A percentile compares a stretch with the other conserved stretches of the same genome.
Evolutionary conservation across 1,140 invertebrate species (phyloP).

Genomic region (Philopotamus ludificatus): DNA sequence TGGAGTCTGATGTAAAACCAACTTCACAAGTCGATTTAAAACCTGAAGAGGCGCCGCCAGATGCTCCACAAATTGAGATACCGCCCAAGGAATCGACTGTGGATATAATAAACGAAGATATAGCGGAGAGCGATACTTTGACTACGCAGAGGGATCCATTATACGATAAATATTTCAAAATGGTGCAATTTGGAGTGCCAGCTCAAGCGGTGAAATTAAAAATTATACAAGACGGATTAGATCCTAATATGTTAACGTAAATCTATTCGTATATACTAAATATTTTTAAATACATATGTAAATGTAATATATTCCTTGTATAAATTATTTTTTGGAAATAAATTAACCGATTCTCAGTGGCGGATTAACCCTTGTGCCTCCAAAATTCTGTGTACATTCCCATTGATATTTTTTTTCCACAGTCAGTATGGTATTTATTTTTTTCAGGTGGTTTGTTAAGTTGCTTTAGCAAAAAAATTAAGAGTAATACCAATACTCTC

Average conservation of each 20-base stretch:
- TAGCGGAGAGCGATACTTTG: conserved; percentile 32
- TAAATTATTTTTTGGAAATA: no score
- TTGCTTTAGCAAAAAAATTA: no score
- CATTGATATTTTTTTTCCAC: no score
- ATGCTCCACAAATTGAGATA: no score
- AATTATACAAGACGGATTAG: conserved; percentile 77
- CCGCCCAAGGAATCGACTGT: conserved; percentile 22
- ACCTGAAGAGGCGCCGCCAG: conserved; percentile 33
- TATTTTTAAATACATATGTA: neutral
- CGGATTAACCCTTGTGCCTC: no score
- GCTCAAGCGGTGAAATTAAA: conserved; percentile 76
- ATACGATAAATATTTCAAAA: conserved; percentile 81
- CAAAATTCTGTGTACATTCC: no score
- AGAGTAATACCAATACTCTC: no score
- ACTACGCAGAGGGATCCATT: conserved; percentile 59
- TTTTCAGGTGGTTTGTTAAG: no score
- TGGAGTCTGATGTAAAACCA: conserved; percentile 51
- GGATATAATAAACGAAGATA: conserved; percentile 39
- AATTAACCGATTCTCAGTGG: no score
- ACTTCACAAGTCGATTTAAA: conserved; percentile 39
- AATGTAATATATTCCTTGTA: no score
- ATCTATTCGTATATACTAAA: neutral
- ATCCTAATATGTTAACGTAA: conserved; percentile 76
- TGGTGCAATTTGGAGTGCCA: conserved; percentile 84
- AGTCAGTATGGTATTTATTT: no score